Percentiles rank a stretch among this genome's conserved stretches.
phyloP scores from a whole-genome alignment of 2,888 invertebrate genomes.

The Protonemura montana region DNA sequence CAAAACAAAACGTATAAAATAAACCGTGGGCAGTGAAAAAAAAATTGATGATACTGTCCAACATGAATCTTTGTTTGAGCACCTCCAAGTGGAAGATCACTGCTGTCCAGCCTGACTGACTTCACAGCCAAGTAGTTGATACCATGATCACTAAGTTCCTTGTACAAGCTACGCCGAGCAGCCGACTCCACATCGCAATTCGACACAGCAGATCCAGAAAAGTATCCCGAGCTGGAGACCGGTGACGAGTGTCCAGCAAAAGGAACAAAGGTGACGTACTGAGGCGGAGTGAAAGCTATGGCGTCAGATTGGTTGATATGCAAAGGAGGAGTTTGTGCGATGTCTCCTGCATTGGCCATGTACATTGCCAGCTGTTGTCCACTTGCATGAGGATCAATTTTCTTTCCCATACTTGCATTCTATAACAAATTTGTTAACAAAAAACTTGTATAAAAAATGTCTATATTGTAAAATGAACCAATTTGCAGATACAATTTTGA shows the following conservation, averaged over 20 bases:
- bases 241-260: conserved; percentile 14
- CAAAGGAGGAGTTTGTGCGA: neutral
- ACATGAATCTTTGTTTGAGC: conserved; percentile 44
- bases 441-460: neutral
- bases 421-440: neutral
- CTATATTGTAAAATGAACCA: too few species aligned
- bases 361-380: neutral
- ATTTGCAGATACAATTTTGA: too few species aligned
- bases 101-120: conserved; percentile 64
- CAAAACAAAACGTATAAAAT: conserved; percentile 27
- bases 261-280: neutral
- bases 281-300: neutral
- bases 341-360: neutral
- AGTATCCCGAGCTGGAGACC: conserved; percentile 26
- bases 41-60: conserved; percentile 21
- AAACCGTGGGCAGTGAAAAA: too few species aligned
- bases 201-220: neutral
- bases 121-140: conserved; percentile 55
- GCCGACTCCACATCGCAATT: neutral
- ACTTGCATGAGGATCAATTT: neutral
- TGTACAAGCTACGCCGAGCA: neutral
- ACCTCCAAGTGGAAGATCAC: conserved; percentile 68
- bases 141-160: neutral
- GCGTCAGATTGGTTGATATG: neutral
- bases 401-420: neutral